Conservation (phyloP, 2,888 invertebrate species). For the Emmelina monodactyla region DNA sequence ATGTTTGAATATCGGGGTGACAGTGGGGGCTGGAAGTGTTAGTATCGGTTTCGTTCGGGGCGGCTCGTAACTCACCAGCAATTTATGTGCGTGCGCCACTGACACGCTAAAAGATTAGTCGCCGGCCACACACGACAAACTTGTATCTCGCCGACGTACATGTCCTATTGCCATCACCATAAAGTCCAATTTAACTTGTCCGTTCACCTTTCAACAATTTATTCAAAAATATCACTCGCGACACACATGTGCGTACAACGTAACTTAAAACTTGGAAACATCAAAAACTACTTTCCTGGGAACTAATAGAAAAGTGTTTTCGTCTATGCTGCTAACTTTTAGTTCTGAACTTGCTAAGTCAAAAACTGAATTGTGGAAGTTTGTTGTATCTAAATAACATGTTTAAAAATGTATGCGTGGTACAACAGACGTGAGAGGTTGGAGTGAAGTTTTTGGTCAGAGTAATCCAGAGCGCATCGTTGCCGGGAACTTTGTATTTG, state of each 20-base stretch:
- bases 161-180: not conserved
- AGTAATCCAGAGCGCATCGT: constrained; percentile 29
- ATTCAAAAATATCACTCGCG: too few relatives aligned
- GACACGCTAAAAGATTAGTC: constrained; percentile 60
- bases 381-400: constrained; percentile 39
- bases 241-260: too few relatives aligned
- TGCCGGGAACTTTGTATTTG: constrained; percentile 46
- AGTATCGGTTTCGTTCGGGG: constrained; percentile 34
- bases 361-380: constrained; percentile 23
- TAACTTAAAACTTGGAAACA: not conserved
- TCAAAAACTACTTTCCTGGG: constrained; percentile 12
- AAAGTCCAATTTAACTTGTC: constrained; percentile 3
- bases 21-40: too few relatives aligned
- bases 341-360: not conserved
- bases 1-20: too few relatives aligned
- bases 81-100: constrained; percentile 62
- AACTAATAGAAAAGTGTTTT: not conserved
- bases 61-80: constrained; percentile 42
- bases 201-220: too few relatives aligned
- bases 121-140: constrained; percentile 10
- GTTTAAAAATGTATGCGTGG: constrained; percentile 42
- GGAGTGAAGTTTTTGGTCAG: constrained; percentile 40
- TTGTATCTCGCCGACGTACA: not conserved
- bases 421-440: constrained; percentile 34
- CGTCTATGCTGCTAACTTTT: constrained; percentile 16